Evolutionary conservation across 1,140 invertebrate genomes (phyloP), one percentile per base, ranked within the genome.

Genomic region (Drosophila kanapiae): DNA sequence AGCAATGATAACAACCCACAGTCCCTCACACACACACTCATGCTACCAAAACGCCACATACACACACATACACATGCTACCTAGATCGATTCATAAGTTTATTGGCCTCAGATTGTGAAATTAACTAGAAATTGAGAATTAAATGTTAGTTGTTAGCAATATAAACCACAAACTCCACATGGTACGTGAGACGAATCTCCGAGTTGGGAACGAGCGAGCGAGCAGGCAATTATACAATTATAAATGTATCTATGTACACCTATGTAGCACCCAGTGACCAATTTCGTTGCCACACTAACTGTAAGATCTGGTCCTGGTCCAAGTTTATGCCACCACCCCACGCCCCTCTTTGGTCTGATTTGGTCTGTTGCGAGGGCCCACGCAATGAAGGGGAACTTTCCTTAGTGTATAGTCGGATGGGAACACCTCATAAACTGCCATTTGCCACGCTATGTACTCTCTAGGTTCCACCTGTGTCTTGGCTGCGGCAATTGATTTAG

Each of bases 131-230:
- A 81, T 78, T 75, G 61, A 83, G 48, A 78, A 75, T 74, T 88
- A 78, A 87, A 88, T 87, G 80, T 81, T 88, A 87, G 77, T 88
- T 88, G 62, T 83, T 84, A 87, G 69, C 80, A 80, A 76, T 82
- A 48, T 80, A 87, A 85, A 57, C 48, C 63, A 47, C 23, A 56
- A 56, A 56, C 53, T 69, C 27, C 43, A 61, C 42, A 69, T 49
- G 23, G 67, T 49, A 72, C 7, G 49, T 48, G 35, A 47, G 23
- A 37, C 47, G 3, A 40, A 42, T 58, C 43, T 48, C 29, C 29
- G 23, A 43, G 37, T 49, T 59, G 51, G 67, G 54, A 60, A 31
- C n/a, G 40, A 62, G 23, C 33, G 42, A 47, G 18, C 23, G 23
- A 47, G 18, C 40, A 18, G 31, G 63, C 33, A 67, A 48, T 37